A percentile compares a stretch with the other conserved stretches of the same genome.
These are phyloP conservation scores for Lissocephala sabroskyi DNA, from an alignment of 2,888 invertebrate species.

Conservation along the genomic window DNA sequence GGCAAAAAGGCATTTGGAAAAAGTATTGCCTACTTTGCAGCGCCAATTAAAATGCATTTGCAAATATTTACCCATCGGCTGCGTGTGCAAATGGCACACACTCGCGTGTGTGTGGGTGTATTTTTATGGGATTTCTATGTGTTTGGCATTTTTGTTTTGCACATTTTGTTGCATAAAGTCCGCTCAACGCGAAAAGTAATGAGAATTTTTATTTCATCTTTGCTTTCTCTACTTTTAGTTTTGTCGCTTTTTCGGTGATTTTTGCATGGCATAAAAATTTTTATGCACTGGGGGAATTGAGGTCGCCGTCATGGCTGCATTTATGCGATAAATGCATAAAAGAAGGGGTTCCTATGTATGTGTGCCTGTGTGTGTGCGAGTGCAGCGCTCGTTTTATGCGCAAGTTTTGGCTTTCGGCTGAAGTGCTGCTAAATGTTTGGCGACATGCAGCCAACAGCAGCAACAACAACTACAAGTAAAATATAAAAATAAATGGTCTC, in stretches of 20 bases:
- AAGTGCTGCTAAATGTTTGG: conserved; percentile 50
- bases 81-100: conserved; percentile 10
- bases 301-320: conserved; percentile 35
- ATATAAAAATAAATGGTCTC: background rate
- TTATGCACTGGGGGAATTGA: conserved; percentile 47
- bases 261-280: conserved; percentile 35
- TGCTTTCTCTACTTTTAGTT: background rate
- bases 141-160: background rate
- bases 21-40: conserved; percentile 18
- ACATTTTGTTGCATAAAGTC: conserved; percentile 23
- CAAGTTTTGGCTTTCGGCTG: conserved; percentile 49
- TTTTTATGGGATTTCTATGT: conserved; percentile 1
- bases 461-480: conserved; percentile 10
- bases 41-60: conserved; percentile 35
- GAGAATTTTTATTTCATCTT: conserved; percentile 20
- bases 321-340: conserved; percentile 19
- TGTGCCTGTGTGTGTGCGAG: conserved; percentile 8
- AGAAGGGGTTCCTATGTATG: no score
- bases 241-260: conserved; percentile 9
- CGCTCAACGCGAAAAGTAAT: conserved; percentile 41
- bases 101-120: background rate
- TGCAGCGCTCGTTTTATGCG: conserved; percentile 10
- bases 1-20: no score
- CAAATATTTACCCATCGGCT: conserved; percentile 7
- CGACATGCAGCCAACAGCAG: conserved; percentile 34